These are phyloP conservation scores for Mustela erminea DNA, from an alignment of 2,797 vertebrate genomes.

Conservation along the genomic window DNA sequence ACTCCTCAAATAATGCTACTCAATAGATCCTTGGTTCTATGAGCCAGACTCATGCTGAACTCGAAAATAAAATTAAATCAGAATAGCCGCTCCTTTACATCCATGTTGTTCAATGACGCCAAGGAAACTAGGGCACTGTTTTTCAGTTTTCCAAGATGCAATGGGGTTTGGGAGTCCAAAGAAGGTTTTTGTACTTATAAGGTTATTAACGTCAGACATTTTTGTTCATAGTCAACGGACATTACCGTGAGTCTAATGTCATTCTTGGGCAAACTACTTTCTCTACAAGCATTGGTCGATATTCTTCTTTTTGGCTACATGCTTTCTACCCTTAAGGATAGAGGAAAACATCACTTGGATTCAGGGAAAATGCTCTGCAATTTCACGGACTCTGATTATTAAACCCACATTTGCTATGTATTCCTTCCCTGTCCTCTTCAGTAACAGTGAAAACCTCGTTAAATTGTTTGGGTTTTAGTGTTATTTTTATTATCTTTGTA, in stretches of 20 bases:
- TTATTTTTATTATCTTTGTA: slow-evolving; percentile 26
- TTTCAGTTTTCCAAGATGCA: not conserved
- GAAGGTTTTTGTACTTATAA: not conserved
- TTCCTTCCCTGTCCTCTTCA: not conserved
- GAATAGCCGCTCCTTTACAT: not conserved
- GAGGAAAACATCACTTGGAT: slow-evolving; percentile 43
- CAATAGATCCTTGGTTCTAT: not conserved
- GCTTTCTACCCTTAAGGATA: slow-evolving; percentile 40
- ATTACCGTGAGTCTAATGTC: not conserved
- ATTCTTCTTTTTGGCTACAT: not conserved
- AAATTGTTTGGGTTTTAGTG: slow-evolving; percentile 46
- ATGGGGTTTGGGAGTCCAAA: not conserved
- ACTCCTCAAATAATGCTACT: not conserved
- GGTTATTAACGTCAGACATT: not conserved
- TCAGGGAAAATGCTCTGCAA: slow-evolving; percentile 31
- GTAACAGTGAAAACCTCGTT: not conserved
- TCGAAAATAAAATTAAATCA: not conserved
- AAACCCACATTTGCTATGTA: slow-evolving; percentile 13
- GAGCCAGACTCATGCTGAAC: not conserved
- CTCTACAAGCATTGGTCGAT: not conserved
- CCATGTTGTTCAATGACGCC: not conserved
- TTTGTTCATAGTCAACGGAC: not conserved
- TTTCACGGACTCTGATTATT: slow-evolving; percentile 47
- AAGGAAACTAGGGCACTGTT: not conserved
- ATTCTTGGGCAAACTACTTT: not conserved